Conservation (phyloP, 1,140 invertebrate species). For the Hyles euphorbiae region DNA sequence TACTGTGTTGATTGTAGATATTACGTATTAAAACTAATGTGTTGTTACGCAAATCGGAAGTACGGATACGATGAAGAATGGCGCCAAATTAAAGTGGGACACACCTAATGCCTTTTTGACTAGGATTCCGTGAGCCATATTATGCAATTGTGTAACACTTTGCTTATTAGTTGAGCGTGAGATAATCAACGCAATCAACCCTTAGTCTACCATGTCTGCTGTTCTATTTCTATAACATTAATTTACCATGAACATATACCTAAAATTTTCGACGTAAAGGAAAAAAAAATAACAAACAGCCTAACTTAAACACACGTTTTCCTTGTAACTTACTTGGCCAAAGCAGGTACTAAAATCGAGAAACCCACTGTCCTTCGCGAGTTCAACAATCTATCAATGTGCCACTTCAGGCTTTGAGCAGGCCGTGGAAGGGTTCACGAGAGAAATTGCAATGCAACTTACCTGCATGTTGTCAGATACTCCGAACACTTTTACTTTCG, state of each 20-base stretch:
- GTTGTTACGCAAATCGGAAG: no score
- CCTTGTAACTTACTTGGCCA: conserved; percentile 3
- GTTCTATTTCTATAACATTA: no score
- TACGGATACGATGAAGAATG: not conserved
- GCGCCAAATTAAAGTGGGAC: not conserved
- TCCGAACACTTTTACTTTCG: conserved; percentile 50
- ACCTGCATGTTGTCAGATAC: conserved; percentile 38
- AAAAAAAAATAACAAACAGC: not conserved
- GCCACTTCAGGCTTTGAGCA: not conserved
- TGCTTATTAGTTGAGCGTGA: no score
- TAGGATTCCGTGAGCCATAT: conserved; percentile 9
- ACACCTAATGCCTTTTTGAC: conserved; percentile 16
- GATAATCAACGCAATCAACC: no score
- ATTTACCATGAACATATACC: no score
- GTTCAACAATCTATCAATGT: conserved; percentile 20
- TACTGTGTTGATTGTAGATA: no score
- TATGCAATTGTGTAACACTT: not conserved
- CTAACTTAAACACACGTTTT: conserved; percentile 3
- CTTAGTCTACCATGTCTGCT: no score
- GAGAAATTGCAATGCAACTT: conserved; percentile 29
- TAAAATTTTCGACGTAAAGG: not conserved
- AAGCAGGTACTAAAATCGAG: conserved; percentile 10
- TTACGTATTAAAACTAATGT: no score
- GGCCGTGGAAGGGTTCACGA: not conserved
- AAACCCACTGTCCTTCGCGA: conserved; percentile 23